Percentiles rank a stretch among this genome's conserved stretches.
phyloP scores from a whole-genome alignment of 2,113 vertebrate genomes.

The Rallus limicola region DNA sequence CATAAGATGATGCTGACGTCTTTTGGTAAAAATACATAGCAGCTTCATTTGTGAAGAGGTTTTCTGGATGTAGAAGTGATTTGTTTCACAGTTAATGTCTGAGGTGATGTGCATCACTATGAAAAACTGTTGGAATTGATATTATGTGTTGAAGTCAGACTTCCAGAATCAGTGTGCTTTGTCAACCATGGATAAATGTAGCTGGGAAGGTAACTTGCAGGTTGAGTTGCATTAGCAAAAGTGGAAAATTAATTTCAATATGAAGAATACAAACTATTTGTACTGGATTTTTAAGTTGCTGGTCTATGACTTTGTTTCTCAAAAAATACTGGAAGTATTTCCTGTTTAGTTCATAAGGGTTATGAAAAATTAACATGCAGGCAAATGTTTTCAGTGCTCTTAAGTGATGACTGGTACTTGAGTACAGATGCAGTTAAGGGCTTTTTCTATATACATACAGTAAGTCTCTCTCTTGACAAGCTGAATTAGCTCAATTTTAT shows the following conservation, averaged over 20 bases:
- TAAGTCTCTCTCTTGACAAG: background rate
- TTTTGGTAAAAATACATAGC: background rate
- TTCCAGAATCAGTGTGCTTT: conserved; percentile 8
- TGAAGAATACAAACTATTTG: background rate
- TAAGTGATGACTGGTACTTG: background rate
- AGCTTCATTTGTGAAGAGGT: background rate
- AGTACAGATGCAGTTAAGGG: background rate
- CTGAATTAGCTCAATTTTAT: background rate
- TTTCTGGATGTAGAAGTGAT: background rate
- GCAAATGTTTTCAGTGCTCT: background rate
- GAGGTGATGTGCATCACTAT: background rate
- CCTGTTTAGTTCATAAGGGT: background rate
- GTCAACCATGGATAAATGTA: background rate
- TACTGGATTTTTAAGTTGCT: background rate
- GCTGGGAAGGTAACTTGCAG: background rate
- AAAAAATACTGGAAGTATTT: background rate
- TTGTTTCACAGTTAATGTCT: background rate
- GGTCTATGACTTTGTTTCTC: background rate
- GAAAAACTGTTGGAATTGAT: background rate
- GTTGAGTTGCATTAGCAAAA: background rate
- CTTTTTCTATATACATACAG: background rate
- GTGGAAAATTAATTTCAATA: background rate
- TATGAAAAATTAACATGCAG: background rate
- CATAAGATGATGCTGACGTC: background rate
- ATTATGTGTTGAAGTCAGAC: background rate